Base-by-base conservation (phyloP, 2,113 vertebrate species). In the Ciconia stormi region DNA sequence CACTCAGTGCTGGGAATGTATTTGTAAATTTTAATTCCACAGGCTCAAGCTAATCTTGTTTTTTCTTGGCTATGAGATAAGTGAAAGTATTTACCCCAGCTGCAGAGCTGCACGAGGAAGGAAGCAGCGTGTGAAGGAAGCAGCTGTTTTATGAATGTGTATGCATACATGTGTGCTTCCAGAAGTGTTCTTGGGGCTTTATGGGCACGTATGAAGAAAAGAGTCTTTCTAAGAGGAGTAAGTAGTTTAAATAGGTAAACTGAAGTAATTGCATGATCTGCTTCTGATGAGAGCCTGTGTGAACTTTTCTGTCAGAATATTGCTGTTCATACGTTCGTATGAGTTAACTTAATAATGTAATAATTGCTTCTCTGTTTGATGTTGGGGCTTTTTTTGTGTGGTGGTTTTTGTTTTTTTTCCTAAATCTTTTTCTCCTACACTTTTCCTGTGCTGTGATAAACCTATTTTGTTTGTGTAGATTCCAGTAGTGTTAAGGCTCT, bases 191-290 rank as follows among this genome's bases (percentile, higher is more conserved):
- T 27, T 7, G 1, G 19, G 6, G 3, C 9, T 86, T 52, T 72
- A 16, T 3, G 3, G 38, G 22, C 46, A 7, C 0, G 0, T 5
- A n/a, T 7, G 50, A 84, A 58, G 69, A 65, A n/a, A 10, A 26
- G 20, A 10, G 3, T 2, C 40, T 74, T 70, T 9, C 16, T 3
- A 18, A 81, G 26, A 91, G 4, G 2, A 52, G 44, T 67, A 86
- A 80, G 71, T 89, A 6, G 2, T 65, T 80, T 89, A 55, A 72
- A 49, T 1, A 1, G 9, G 20, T 77, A 44, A 59, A 61, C 25
- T 8, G 21, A 83, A 61, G 17, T 63, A 76, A 50, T 15, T 56
- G 26, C 36, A 8, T 49, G 7, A 34, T 70, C 30, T 66, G 16
- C 61, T 70, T 78, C 63, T 62, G 40, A 7, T 70, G 17, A 38